Conservation (phyloP, 1,140 invertebrate genomes). For the Drosophila pandora region DNA sequence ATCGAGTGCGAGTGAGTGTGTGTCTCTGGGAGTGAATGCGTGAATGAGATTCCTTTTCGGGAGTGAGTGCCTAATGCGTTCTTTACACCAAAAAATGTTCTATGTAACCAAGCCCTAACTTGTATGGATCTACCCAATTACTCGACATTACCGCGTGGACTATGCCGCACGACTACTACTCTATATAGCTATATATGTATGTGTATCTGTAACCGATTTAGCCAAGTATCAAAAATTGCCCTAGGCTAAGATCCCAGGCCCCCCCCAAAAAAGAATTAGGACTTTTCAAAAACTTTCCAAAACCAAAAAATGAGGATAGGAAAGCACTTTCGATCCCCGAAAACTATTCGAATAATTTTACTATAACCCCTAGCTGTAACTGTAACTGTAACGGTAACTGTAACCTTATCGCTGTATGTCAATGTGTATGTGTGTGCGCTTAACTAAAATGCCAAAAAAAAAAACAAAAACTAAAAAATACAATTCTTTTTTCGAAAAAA, state of each 20-base stretch:
- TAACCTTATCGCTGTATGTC: conserved; percentile 59
- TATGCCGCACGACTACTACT: conserved; percentile 60
- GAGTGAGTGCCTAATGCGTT: conserved; percentile 30
- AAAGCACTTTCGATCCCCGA: conserved; percentile 17
- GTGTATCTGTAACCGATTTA: conserved; percentile 74
- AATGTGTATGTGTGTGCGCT: conserved; percentile 67
- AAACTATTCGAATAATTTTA: conserved; percentile 49
- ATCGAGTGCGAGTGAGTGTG: conserved; percentile 14
- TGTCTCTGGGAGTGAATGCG: conserved; percentile 13
- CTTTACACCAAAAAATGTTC: conserved; percentile 37
- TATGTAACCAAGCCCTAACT: conserved; percentile 53
- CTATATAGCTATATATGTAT: conserved; percentile 62
- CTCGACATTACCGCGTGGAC: conserved; percentile 53
- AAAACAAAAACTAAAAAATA: conserved; percentile 15
- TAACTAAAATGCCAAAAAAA: conserved; percentile 62
- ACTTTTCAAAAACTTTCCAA: background rate
- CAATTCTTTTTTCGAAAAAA: conserved; percentile 29
- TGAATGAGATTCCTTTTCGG: conserved; percentile 20
- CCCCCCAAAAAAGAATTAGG: conserved; percentile 19
- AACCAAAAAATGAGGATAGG: background rate
- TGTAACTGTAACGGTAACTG: conserved; percentile 42
- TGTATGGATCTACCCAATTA: conserved; percentile 46
- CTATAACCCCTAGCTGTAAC: conserved; percentile 30
- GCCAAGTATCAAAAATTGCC: conserved; percentile 66
- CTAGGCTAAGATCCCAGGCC: conserved; percentile 36